Percentiles rank a stretch among this genome's conserved stretches.
Conservation (phyloP, 2,113 vertebrate species). For the Lepidothrix coronata region DNA sequence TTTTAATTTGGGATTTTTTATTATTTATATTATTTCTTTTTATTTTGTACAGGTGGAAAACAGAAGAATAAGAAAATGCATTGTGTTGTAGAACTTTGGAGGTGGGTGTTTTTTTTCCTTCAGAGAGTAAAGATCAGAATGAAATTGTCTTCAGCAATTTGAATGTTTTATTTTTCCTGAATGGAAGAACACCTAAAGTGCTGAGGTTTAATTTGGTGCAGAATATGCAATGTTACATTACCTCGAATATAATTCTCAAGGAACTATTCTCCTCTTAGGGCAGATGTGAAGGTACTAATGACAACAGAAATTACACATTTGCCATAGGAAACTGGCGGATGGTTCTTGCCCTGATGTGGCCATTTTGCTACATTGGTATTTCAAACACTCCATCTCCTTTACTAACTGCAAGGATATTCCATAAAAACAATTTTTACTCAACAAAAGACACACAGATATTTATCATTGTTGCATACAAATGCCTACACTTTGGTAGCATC, state of each 20-base stretch:
- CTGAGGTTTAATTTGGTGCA: neutral
- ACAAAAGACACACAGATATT: neutral
- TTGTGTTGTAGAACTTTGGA: neutral
- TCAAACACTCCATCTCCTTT: neutral
- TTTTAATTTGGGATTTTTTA: neutral
- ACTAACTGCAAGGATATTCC: neutral
- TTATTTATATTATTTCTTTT: neutral
- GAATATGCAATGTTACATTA: neutral
- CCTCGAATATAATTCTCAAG: neutral
- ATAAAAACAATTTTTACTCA: neutral
- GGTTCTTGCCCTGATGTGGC: neutral
- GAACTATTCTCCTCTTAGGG: neutral
- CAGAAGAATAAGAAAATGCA: neutral
- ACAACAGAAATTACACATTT: neutral
- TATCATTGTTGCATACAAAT: neutral
- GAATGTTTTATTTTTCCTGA: conserved; percentile 1
- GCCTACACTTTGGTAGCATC: neutral
- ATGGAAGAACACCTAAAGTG: neutral
- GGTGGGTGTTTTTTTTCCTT: neutral
- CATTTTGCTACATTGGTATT: neutral
- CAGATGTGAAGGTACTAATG: neutral
- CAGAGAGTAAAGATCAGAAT: neutral
- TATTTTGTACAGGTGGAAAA: neutral
- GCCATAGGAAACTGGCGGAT: neutral
- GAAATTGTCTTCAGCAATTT: conserved; percentile 29